These are phyloP conservation scores for Monopterus albus DNA, from an alignment of 2,113 vertebrate genomes.

Conservation along the genomic window DNA sequence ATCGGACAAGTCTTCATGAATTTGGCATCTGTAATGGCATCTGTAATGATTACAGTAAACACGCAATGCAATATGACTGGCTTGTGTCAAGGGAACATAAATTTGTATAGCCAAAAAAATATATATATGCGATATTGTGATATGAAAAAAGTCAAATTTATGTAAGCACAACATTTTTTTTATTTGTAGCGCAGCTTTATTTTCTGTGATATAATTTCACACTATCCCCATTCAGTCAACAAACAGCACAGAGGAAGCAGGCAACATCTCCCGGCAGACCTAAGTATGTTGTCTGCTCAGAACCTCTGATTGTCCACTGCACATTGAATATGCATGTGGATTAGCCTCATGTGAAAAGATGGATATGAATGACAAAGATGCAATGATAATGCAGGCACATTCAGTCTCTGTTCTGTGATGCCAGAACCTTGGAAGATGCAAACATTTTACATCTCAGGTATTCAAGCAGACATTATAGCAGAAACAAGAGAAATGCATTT, in stretches of 20 bases:
- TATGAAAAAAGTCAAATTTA: slow-evolving; percentile 10
- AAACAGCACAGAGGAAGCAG: slow-evolving; percentile 55
- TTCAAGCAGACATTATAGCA: slow-evolving; percentile 1
- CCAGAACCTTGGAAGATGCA: slow-evolving; percentile 16
- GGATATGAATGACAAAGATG: slow-evolving; percentile 67
- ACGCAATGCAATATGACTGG: neutral
- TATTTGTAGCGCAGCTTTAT: slow-evolving; percentile 29
- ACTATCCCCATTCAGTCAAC: slow-evolving; percentile 38
- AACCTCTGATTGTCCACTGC: slow-evolving; percentile 52
- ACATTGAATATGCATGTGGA: slow-evolving; percentile 60
- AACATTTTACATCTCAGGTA: slow-evolving; percentile 10
- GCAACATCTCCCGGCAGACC: slow-evolving; percentile 52
- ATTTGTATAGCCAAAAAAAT: slow-evolving; percentile 9
- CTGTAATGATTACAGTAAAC: too few species aligned
- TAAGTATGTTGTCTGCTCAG: slow-evolving; percentile 38
- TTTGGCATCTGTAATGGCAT: too few species aligned
- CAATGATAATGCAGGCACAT: slow-evolving; percentile 25
- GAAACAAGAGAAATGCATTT: too few species aligned
- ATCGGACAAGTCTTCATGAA: neutral
- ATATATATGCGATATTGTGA: slow-evolving; percentile 30
- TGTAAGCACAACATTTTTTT: slow-evolving; percentile 26
- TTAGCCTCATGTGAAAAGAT: slow-evolving; percentile 48
- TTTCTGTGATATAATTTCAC: slow-evolving; percentile 46
- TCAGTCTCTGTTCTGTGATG: slow-evolving; percentile 49
- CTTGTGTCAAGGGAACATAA: neutral